Base-by-base conservation (phyloP, 2,888 invertebrate genomes). In the Parnassius mnemosyne region DNA sequence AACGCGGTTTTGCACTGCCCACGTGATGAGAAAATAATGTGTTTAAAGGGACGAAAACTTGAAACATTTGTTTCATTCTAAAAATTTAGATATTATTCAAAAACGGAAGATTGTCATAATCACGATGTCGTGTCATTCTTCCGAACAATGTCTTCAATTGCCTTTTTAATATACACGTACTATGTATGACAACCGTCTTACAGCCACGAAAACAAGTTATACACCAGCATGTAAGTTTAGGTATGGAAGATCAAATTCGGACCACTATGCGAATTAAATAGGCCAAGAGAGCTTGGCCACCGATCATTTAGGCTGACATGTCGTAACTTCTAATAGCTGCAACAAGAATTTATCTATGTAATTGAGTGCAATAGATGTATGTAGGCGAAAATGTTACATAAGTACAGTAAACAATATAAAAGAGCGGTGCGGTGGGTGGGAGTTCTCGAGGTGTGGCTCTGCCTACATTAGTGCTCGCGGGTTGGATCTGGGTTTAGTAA, bases 321-420 rank as follows among this genome's bases (percentile, higher is more conserved):
- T 34, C 53, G 42, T 10, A 47, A 13, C 13, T n/a, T 13, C 9
- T 13, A 13, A 49, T 13, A 49, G 34, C 34, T 34, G 5, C 34
- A 34, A 34, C 34, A 34, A 34, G 7, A 34, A 34, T 34, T 34
- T 34, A 7, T 34, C 34, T 5, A 34, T 34, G 34, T 34, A 34
- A 13, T 46, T 20, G 43, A 46, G 20, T 16, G 25, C 13, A 20
- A 10, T n/a, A 11, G 7, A 34, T 41, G 10, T 9, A 44, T 25
- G 51, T 52, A 51, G 58, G 50, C 54, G 47, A 50, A 34, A 53
- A 49, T 47, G 46, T 65, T 53, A 58, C 50, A 44, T 50, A 55
- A 63, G 49, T 46, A 46, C 44, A 50, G 34, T 16, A 52, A 52
- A 52, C 25, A 52, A 25, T 11, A 52, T 54, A 44, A 54, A 44